Conservation (phyloP, 2,888 invertebrate genomes). For the Aquatica leii region DNA sequence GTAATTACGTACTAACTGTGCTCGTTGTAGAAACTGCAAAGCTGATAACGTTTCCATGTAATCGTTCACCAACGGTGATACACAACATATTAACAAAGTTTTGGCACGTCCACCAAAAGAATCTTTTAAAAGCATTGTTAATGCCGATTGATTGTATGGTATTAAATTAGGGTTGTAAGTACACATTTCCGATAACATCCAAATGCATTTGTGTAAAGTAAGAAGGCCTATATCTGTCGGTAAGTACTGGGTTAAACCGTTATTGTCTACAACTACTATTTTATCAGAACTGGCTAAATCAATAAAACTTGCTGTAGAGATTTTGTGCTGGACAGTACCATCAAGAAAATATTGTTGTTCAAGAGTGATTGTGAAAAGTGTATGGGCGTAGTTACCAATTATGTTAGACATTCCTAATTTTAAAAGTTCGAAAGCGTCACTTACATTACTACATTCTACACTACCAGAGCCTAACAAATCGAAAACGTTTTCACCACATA, state of each 20-base stretch:
- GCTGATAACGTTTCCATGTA: conserved; percentile 75
- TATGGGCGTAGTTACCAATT: conserved; percentile 68
- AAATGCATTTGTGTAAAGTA: conserved; percentile 73
- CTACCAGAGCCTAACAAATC: conserved; percentile 65
- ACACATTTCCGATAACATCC: conserved; percentile 63
- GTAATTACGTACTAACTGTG: conserved; percentile 74
- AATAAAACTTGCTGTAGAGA: conserved; percentile 79
- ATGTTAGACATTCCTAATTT: conserved; percentile 71
- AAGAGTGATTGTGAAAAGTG: conserved; percentile 75
- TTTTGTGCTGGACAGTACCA: conserved; percentile 72
- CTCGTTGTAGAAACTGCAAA: conserved; percentile 71
- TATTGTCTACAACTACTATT: conserved; percentile 59
- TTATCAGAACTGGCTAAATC: conserved; percentile 70
- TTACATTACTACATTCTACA: conserved; percentile 68
- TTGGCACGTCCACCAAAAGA: conserved; percentile 80
- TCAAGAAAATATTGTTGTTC: conserved; percentile 79
- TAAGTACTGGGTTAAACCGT: conserved; percentile 61
- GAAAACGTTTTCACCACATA: conserved; percentile 71
- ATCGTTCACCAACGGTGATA: conserved; percentile 75
- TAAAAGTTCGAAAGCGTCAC: conserved; percentile 75
- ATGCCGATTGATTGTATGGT: conserved; percentile 70
- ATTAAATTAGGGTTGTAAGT: conserved; percentile 49
- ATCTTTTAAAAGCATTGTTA: conserved; percentile 75
- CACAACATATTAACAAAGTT: conserved; percentile 75
- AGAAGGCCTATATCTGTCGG: conserved; percentile 71